phyloP scores from a whole-genome alignment of 2,113 vertebrate genomes.

The Cottus gobio region DNA sequence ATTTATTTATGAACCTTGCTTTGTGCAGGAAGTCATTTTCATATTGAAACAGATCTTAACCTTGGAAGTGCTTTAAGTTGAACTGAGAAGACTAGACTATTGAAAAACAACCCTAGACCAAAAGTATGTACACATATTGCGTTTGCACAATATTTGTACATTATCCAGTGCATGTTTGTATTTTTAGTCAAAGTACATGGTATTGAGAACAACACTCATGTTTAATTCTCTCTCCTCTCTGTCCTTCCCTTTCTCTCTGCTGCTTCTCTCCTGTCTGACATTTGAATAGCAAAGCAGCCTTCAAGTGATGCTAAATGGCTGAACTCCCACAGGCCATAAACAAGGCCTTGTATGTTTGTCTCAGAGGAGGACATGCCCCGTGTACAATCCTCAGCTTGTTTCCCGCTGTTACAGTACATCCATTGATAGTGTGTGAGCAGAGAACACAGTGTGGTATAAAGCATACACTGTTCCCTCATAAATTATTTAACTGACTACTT shows the following conservation, averaged over 20 bases:
- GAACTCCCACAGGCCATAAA: constrained; percentile 69
- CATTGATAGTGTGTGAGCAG: constrained; percentile 33
- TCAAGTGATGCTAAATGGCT: constrained; percentile 60
- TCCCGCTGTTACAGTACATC: constrained; percentile 55
- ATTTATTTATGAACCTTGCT: background rate
- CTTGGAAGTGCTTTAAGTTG: background rate
- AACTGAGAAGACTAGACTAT: background rate
- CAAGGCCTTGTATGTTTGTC: constrained; percentile 67
- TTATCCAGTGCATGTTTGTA: background rate
- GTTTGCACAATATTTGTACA: background rate
- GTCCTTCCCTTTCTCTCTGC: constrained; percentile 14
- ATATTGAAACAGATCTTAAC: background rate
- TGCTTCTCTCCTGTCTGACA: constrained; percentile 44
- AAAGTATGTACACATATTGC: background rate
- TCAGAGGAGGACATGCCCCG: constrained; percentile 28
- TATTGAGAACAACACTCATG: background rate
- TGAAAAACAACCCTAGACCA: background rate
- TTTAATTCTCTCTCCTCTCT: constrained; percentile 9
- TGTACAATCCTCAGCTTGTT: constrained; percentile 61
- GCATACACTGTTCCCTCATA: background rate
- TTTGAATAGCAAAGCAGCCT: constrained; percentile 82
- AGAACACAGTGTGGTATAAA: constrained; percentile 37
- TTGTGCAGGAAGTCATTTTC: background rate
- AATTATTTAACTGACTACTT: constrained; percentile 23
- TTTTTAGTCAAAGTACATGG: constrained; percentile 1